Evolutionary conservation across 2,888 invertebrate genomes (phyloP).

Genomic region (Aricia artaxerxes): DNA sequence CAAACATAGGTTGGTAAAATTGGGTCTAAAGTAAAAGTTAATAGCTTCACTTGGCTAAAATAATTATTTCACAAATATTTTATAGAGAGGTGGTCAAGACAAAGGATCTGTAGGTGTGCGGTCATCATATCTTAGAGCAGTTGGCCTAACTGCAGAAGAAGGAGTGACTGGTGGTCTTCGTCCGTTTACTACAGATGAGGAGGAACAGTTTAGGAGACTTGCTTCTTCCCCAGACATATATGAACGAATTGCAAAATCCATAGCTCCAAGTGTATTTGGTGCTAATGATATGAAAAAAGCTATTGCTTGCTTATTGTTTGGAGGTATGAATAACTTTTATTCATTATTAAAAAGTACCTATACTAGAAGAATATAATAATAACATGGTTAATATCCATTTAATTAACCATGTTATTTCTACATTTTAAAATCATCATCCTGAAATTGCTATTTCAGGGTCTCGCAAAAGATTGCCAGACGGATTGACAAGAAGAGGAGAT

Average conservation of each 20-base stretch:
- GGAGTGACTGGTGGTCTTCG: constrained; percentile 86
- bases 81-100: constrained; percentile 84
- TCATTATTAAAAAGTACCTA: no score
- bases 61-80: constrained; percentile 34
- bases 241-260: constrained; percentile 92
- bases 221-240: constrained; percentile 93
- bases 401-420: no score
- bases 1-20: no score
- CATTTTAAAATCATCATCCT: background rate
- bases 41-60: no score
- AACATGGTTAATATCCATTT: no score
- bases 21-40: no score
- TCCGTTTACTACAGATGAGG: constrained; percentile 72
- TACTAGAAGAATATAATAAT: no score
- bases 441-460: constrained; percentile 69
- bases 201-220: constrained; percentile 89
- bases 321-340: constrained; percentile 77
- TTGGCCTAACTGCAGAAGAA: constrained; percentile 94
- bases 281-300: constrained; percentile 97
- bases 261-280: constrained; percentile 99
- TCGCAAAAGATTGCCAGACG: constrained; percentile 95
- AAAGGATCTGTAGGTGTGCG: constrained; percentile 94
- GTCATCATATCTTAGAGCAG: constrained; percentile 95
- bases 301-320: constrained; percentile 96
- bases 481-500: constrained; percentile 96